Conservation (phyloP, 2,113 vertebrate genomes). For the Bufo bufo region DNA sequence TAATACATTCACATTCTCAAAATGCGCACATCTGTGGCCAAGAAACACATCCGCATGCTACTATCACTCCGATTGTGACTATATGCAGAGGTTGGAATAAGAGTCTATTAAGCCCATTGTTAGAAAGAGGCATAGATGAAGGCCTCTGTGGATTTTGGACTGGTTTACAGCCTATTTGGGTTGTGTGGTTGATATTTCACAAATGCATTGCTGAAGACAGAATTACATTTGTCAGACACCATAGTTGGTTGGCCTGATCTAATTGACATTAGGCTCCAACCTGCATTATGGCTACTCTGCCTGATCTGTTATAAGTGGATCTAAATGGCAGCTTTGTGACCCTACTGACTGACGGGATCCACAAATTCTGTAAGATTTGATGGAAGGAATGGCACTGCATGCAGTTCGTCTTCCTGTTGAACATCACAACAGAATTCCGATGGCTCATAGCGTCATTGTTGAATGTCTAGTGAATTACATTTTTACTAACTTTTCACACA, state of each 20-base stretch:
- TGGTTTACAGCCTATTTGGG: neutral
- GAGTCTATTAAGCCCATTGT: neutral
- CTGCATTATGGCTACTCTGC: too few relatives aligned
- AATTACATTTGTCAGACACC: neutral
- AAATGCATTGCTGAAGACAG: neutral
- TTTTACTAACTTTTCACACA: too few relatives aligned
- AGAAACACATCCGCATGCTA: neutral
- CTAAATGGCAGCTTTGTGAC: too few relatives aligned
- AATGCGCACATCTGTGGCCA: neutral
- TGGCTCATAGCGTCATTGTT: too few relatives aligned
- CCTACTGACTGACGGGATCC: too few relatives aligned
- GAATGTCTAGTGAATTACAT: too few relatives aligned
- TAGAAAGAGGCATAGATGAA: neutral
- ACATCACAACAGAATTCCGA: too few relatives aligned
- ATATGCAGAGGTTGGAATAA: neutral
- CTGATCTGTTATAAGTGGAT: too few relatives aligned
- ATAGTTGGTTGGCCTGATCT: neutral
- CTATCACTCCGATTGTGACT: neutral
- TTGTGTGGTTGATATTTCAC: neutral
- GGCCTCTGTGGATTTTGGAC: neutral
- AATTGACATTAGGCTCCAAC: too few relatives aligned
- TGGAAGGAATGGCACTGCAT: too few relatives aligned
- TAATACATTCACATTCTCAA: neutral
- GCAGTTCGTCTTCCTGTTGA: too few relatives aligned
- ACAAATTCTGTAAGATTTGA: too few relatives aligned